phyloP scores from a whole-genome alignment of 2,113 vertebrate genomes.

The Phrynosoma blainvillii region DNA sequence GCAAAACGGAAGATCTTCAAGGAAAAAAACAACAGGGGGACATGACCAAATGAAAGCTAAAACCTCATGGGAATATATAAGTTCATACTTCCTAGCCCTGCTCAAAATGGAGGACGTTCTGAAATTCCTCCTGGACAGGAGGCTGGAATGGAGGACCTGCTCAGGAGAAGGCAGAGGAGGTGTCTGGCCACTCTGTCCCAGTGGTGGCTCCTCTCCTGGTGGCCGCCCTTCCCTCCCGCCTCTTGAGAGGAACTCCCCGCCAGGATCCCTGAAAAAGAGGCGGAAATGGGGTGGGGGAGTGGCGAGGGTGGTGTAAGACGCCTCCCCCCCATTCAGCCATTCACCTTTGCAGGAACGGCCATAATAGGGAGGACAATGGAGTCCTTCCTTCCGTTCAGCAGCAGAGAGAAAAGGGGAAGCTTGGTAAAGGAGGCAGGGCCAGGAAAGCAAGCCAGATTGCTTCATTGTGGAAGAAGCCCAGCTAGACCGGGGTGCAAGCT shows the following conservation, averaged over 20 bases:
- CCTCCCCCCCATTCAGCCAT: neutral
- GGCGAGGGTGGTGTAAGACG: neutral
- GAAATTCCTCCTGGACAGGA: no score
- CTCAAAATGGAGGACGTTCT: no score
- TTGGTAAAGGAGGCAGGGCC: neutral
- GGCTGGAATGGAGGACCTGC: neutral
- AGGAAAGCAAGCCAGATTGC: neutral
- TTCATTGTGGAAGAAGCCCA: constrained; percentile 41
- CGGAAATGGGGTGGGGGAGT: neutral
- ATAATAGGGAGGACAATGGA: neutral
- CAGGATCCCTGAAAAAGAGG: neutral
- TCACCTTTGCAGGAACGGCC: neutral
- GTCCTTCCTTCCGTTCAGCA: neutral
- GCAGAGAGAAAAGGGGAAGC: no score
- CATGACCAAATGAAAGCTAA: no score
- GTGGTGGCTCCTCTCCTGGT: no score
- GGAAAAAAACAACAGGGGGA: no score
- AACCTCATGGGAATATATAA: no score
- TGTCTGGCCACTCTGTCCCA: neutral
- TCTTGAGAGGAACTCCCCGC: neutral
- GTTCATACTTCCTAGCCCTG: no score
- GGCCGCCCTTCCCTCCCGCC: neutral
- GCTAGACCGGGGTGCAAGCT: constrained; percentile 39
- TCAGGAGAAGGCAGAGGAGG: neutral
- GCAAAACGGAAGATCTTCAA: no score